Conservation (phyloP, 2,888 invertebrate genomes). For the Stegophylla sp. region DNA sequence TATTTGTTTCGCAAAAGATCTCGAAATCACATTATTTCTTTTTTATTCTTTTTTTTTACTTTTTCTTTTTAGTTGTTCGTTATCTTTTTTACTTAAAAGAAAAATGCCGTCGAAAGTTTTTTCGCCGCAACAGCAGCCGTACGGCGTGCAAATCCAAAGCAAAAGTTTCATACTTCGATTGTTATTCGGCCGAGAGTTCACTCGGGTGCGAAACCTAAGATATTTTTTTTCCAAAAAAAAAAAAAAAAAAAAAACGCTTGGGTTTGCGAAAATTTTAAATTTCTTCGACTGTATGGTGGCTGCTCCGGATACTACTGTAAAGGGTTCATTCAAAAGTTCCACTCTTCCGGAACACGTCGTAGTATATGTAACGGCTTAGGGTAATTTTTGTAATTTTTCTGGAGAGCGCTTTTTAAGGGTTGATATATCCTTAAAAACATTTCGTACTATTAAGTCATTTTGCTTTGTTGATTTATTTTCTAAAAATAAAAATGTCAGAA, state of each 20-base stretch:
- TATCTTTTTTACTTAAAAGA: conserved; percentile 34
- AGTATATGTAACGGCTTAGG: too few species aligned
- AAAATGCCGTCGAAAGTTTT: conserved; percentile 49
- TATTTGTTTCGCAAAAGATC: conserved; percentile 35
- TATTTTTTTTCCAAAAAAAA: conserved; percentile 3
- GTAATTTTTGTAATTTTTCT: too few species aligned
- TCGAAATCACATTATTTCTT: conserved; percentile 24
- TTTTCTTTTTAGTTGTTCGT: conserved; percentile 17
- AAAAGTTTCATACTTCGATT: conserved; percentile 50
- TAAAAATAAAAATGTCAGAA: too few species aligned
- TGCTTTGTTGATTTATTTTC: too few species aligned
- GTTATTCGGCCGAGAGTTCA: conserved; percentile 44
- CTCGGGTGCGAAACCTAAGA: conserved; percentile 24
- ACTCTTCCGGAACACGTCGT: too few species aligned
- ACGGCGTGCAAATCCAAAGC: conserved; percentile 25
- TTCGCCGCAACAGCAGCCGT: conserved; percentile 4
- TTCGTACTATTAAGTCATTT: too few species aligned
- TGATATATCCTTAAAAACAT: too few species aligned
- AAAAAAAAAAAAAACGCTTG: background rate
- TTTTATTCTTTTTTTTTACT: background rate
- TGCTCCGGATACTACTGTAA: background rate
- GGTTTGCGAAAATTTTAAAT: conserved; percentile 7
- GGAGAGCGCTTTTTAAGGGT: too few species aligned
- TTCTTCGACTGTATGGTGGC: background rate
- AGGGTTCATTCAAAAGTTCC: too few species aligned